Evolutionary conservation across 2,797 vertebrate species (phyloP), one percentile per base, ranked within the genome.

Genomic region (Carcharodon carcharias): DNA sequence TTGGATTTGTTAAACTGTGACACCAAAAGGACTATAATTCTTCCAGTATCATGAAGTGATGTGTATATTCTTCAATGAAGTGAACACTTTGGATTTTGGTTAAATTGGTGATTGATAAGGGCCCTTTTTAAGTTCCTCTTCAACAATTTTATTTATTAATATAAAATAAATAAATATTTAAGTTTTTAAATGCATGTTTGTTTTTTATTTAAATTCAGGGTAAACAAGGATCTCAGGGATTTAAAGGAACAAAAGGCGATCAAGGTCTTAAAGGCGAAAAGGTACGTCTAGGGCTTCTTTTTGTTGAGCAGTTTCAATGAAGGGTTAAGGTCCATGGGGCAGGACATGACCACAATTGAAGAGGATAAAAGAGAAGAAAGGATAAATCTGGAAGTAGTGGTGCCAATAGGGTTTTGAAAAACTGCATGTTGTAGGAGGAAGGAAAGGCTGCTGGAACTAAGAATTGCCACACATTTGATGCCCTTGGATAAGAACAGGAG

Each of bases 181-280:
- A n/a, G 56, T 18, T 63, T 92, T 63, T 63, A 40, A 93, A 91
- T 23, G 65, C 8, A 65, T 26, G 7, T 82, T 50, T 61, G 16
- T 73, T 77, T 92, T 35, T 95, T 73, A 56, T 96, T 96, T 96
- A 54, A 21, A 96, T 97, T 96, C 96, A 99, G 99, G 98, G 98
- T 96, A 96, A 97, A 50, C 96, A 97, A 88, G 98, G 98, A 96
- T 63, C 61, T 96, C 97, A 97, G 88, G 98, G 98, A 96, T 98
- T 98, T 91, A 98, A 98, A 96, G 98, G 98, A 85, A 93, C 97
- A 26, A 97, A 97, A 94, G 98, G 98, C 97, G 98, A 98, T 23
- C 96, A 96, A 45, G 98, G 98, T 67, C 71, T 71, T 26, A 97
- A 97, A 97, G 98, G 98, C 82, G 98, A 98, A 96, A 99, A 99